Base-by-base conservation (phyloP, 2,888 invertebrate genomes). In the Pseudanteris insignis region DNA sequence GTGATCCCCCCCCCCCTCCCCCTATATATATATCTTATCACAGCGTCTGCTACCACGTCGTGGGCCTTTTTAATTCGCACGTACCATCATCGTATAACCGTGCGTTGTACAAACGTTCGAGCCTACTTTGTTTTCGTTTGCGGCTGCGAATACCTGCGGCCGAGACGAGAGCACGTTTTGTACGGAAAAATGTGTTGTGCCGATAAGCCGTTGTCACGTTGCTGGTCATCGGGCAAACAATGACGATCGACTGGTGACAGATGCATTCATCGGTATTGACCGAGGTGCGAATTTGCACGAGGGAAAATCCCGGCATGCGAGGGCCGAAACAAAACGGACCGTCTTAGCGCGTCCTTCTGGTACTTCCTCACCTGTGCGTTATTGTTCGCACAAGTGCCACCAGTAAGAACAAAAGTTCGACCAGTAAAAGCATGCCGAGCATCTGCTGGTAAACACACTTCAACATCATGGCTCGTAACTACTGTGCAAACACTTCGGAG, bases 401-500 rank as follows among this genome's bases (percentile, higher is more conserved):
- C 37, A 44, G 53, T 21, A 37, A 38, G 30, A 26, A 44, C 37
- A 44, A 44, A 46, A 40, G 38, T 21, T 21, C 8, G n/a, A 51
- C 51, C 54, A 54, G 54, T 12, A 53, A 53, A 30, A 10, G 40
- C 38, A 34, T 26, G 14, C 32, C 14, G 36, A 33, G 21, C 44
- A 38, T 38, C 44, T 54, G 54, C 38, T 38, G 38, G 44, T 44
- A 37, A 43, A 44, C 21, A 51, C 14, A 26, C 30, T 53, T 44
- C 24, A 28, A 26, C 21, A 38, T 38, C 15, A 46, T 54, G 28
- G 38, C n/a, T 26, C 38, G 26, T 54, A 46, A 54, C 54, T 54
- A 54, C 54, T 54, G 54, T 46, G 38, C 38, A 54, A 46, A 54
- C 38, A 54, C 44, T 46, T 15, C 33, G 21, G 6, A 37, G 32